These are phyloP conservation scores for Cheilosia impressa DNA, from an alignment of 2,888 invertebrate species.

Conservation along the genomic window DNA sequence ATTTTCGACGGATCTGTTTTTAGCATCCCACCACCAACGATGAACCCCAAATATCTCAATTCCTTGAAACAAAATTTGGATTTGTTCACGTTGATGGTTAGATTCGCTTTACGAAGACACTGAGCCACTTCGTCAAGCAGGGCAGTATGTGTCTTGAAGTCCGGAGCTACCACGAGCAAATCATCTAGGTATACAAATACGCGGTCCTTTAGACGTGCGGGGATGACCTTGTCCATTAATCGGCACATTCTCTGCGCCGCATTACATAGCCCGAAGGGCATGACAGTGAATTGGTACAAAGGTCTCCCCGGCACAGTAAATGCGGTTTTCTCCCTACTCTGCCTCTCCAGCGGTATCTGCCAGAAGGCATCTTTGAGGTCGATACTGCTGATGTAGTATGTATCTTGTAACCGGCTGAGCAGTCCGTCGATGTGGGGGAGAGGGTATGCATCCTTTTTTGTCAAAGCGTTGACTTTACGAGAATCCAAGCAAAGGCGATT, in stretches of 20 bases:
- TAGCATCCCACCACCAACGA: conserved; percentile 17
- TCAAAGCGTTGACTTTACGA: no score
- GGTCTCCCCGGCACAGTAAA: conserved; percentile 54
- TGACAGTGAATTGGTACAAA: conserved; percentile 57
- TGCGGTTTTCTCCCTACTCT: conserved; percentile 37
- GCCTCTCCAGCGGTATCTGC: no score
- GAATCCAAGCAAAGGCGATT: conserved; percentile 76
- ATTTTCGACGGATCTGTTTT: conserved; percentile 62
- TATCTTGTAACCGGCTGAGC: background rate
- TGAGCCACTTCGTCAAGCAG: conserved; percentile 50
- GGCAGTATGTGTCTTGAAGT: conserved; percentile 40
- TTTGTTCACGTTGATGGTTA: conserved; percentile 52
- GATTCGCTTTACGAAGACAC: conserved; percentile 31
- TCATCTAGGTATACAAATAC: conserved; percentile 39
- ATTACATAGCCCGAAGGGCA: conserved; percentile 68
- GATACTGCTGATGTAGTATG: no score
- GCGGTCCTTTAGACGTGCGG: conserved; percentile 27
- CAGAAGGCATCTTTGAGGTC: no score
- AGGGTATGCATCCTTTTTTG: conserved; percentile 22
- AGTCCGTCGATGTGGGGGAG: conserved; percentile 15
- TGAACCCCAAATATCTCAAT: conserved; percentile 61
- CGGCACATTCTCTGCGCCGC: conserved; percentile 62
- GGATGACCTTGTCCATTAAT: conserved; percentile 53
- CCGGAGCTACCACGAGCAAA: conserved; percentile 45
- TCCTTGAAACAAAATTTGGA: conserved; percentile 47